Conservation (phyloP, 2,113 vertebrate species). For the Epinephelus cyanopodus region DNA sequence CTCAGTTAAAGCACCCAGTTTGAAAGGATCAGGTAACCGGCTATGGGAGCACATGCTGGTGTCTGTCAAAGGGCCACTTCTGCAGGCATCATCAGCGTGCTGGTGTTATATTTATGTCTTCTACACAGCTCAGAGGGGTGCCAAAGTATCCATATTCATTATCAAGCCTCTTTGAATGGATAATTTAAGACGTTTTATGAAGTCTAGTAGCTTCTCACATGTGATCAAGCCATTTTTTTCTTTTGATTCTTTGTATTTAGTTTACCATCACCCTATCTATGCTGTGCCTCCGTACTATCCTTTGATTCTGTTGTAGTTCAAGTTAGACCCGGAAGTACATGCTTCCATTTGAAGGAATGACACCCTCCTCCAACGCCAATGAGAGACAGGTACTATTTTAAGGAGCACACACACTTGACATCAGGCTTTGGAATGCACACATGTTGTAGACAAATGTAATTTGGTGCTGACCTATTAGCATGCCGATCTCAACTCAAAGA, state of each 20-base stretch:
- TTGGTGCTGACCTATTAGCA: conserved; percentile 31
- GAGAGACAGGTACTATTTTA: conserved; percentile 68
- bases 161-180: conserved; percentile 19
- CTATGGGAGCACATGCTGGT: conserved; percentile 89
- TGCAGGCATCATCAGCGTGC: conserved; percentile 89
- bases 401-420: conserved; percentile 46
- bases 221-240: background rate
- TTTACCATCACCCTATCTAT: background rate
- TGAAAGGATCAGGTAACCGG: conserved; percentile 90
- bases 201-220: background rate
- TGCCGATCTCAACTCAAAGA: conserved; percentile 22
- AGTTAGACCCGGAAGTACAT: conserved; percentile 42
- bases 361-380: conserved; percentile 32
- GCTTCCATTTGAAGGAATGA: conserved; percentile 55
- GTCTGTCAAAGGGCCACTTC: conserved; percentile 93
- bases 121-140: conserved; percentile 59
- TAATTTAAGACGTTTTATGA: conserved; percentile 10
- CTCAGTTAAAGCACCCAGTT: conserved; percentile 85
- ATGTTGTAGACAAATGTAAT: conserved; percentile 55
- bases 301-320: conserved; percentile 40
- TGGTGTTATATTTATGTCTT: conserved; percentile 84
- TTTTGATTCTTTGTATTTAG: background rate
- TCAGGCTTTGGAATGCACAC: conserved; percentile 60
- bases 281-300: background rate
- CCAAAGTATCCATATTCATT: conserved; percentile 48